These are phyloP conservation scores for Petrocephalus microphthalmus DNA, from an alignment of 2,113 vertebrate species.

Conservation along the genomic window DNA sequence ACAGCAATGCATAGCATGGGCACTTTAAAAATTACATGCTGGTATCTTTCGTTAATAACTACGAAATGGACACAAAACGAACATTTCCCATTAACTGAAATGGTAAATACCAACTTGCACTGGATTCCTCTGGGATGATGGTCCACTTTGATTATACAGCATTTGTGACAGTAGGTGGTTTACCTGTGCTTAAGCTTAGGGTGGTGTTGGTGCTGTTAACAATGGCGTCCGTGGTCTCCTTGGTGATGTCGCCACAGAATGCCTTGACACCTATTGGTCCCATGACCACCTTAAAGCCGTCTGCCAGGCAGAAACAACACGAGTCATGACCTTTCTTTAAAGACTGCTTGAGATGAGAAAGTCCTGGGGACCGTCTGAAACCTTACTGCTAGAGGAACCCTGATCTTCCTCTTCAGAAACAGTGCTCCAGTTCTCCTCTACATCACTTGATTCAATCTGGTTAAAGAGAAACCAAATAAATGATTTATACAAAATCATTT, in stretches of 20 bases:
- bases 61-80: background rate
- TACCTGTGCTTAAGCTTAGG: slow-evolving; percentile 42
- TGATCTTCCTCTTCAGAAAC: slow-evolving; percentile 28
- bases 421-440: background rate
- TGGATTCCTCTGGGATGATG: background rate
- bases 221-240: slow-evolving; percentile 42
- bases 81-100: background rate
- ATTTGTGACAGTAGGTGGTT: background rate
- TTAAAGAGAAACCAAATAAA: background rate
- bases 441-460: slow-evolving; percentile 5
- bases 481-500: background rate
- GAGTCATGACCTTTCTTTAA: background rate
- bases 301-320: slow-evolving; percentile 8
- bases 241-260: slow-evolving; percentile 42
- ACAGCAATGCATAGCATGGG: background rate
- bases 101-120: background rate
- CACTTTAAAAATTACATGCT: background rate
- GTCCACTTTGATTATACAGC: background rate
- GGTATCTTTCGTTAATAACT: background rate
- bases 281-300: slow-evolving; percentile 31
- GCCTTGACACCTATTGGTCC: slow-evolving; percentile 39
- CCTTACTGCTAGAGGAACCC: slow-evolving; percentile 14
- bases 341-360: background rate
- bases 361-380: background rate
- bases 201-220: slow-evolving; percentile 46